Percentiles rank a stretch among this genome's conserved stretches.
phyloP scores from a whole-genome alignment of 2,888 invertebrate genomes.

The Choristoneura rosaceana region DNA sequence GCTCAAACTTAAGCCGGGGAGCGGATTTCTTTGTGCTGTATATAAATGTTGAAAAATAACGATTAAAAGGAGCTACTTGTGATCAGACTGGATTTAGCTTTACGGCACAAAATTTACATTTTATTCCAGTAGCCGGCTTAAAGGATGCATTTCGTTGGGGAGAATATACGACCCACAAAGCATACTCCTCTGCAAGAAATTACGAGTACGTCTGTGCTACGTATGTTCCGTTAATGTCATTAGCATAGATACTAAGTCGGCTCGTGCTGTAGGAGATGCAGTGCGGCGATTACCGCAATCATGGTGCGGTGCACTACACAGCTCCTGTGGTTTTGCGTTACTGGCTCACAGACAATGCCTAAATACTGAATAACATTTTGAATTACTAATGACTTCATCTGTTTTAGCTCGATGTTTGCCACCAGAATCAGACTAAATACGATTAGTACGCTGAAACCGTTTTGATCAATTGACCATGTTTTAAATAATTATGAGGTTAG shows the following conservation, averaged over 20 bases:
- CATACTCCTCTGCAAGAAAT: conserved; percentile 22
- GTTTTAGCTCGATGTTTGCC: conserved; percentile 7
- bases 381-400: conserved; percentile 30
- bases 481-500: not conserved
- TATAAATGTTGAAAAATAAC: conserved; percentile 37
- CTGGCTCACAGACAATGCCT: conserved; percentile 31
- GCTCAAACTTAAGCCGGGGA: conserved; percentile 21
- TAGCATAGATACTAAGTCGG: conserved; percentile 40
- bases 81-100: conserved; percentile 31
- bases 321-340: conserved; percentile 39
- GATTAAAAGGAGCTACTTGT: conserved; percentile 25
- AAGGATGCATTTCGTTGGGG: conserved; percentile 12
- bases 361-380: conserved; percentile 16
- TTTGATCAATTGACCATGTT: not conserved
- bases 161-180: conserved; percentile 22
- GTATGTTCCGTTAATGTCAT: conserved; percentile 40
- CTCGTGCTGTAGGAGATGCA: conserved; percentile 36
- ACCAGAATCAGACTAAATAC: not conserved
- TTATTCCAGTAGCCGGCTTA: conserved; percentile 18
- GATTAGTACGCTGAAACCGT: not conserved
- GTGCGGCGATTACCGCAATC: conserved; percentile 43
- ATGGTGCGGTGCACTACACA: conserved; percentile 25
- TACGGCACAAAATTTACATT: conserved; percentile 35
- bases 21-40: conserved; percentile 19
- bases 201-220: conserved; percentile 8